phyloP scores from a whole-genome alignment of 2,113 vertebrate species.

The Lepus timidus region DNA sequence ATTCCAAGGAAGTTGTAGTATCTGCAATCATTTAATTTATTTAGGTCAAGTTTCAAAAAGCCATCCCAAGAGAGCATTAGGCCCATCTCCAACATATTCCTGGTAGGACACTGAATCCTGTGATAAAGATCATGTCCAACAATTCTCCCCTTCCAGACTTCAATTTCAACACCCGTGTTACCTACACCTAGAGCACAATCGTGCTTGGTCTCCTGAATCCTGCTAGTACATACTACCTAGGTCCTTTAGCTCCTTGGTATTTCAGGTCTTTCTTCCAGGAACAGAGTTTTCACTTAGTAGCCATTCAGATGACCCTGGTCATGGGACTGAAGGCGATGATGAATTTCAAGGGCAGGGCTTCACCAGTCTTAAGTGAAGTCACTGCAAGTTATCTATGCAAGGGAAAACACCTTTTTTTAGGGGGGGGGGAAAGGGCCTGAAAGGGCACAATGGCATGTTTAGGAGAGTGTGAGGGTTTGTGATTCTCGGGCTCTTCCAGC shows the following conservation, averaged over 20 bases:
- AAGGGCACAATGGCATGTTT: neutral
- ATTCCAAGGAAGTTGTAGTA: neutral
- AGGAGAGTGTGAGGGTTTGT: neutral
- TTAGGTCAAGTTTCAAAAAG: conserved; percentile 11
- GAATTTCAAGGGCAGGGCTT: neutral
- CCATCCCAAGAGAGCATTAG: neutral
- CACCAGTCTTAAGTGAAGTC: neutral
- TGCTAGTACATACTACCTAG: neutral
- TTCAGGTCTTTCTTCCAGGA: conserved; percentile 1
- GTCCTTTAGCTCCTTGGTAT: neutral
- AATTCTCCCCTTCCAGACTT: neutral
- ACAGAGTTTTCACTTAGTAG: neutral
- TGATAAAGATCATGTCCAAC: neutral
- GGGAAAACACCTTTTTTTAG: neutral
- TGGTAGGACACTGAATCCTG: neutral
- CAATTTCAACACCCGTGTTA: neutral
- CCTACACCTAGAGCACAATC: neutral
- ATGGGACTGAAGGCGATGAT: neutral
- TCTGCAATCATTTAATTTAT: neutral
- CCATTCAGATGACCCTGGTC: neutral
- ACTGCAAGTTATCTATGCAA: neutral
- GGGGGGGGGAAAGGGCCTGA: neutral
- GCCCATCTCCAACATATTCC: neutral
- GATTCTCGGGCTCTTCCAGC: neutral
- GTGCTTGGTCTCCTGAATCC: neutral